A percentile compares a stretch with the other conserved stretches of the same genome.
phyloP scores from a whole-genome alignment of 2,113 vertebrate species.

The Otus sunia region DNA sequence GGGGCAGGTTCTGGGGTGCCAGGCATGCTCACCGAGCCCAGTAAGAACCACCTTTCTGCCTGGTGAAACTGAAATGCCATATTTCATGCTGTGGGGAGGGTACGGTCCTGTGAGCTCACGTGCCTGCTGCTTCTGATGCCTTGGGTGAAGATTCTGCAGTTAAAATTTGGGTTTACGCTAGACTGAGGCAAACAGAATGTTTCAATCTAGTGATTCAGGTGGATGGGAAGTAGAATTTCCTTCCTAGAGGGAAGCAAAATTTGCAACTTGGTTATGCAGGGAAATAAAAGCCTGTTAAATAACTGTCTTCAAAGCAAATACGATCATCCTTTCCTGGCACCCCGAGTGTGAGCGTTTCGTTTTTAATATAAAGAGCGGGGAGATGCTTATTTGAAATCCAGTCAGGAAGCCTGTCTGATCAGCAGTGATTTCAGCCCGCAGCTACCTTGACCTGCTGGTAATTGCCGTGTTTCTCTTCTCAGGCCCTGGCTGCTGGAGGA shows the following conservation, averaged over 20 bases:
- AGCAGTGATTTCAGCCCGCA: background rate
- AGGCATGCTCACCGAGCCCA: background rate
- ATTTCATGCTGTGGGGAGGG: background rate
- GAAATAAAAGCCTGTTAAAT: background rate
- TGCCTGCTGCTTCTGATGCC: background rate
- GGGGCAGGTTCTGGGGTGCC: background rate
- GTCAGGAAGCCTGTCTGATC: background rate
- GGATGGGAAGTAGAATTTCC: background rate
- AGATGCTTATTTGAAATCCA: background rate
- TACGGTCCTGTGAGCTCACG: fast-evolving
- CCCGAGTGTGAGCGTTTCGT: background rate
- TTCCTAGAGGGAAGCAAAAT: background rate
- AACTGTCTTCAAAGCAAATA: background rate
- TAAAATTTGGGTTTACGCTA: background rate
- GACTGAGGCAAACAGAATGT: background rate
- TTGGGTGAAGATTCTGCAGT: background rate
- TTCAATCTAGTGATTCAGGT: background rate
- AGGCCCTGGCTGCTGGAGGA: conserved; percentile 94
- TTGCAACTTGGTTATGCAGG: background rate
- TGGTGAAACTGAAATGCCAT: background rate
- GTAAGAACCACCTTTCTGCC: background rate
- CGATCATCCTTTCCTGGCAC: background rate
- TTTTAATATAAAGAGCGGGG: background rate
- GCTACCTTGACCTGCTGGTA: background rate
- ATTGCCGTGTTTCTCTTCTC: background rate